Percentiles rank a stretch among this genome's conserved stretches.
Conservation (phyloP, 2,113 vertebrate genomes). For the Baryphthengus martii region DNA sequence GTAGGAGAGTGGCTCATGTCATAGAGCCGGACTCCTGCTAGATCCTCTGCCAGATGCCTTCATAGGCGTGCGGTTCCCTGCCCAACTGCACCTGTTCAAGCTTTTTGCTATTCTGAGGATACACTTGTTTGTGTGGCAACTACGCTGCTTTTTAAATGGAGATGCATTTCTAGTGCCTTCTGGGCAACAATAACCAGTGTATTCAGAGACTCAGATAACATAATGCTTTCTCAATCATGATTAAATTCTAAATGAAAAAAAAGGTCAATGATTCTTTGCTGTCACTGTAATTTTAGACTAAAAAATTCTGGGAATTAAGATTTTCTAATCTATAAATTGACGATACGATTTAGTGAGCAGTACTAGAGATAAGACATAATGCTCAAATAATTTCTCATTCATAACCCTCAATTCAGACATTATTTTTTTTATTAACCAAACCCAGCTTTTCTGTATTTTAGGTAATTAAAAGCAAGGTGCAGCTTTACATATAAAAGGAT, state of each 20-base stretch:
- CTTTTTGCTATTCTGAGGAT: conserved; percentile 20
- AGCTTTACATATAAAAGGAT: neutral
- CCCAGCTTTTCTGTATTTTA: neutral
- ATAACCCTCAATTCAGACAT: conserved; percentile 17
- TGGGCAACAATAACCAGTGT: neutral
- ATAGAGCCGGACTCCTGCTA: neutral
- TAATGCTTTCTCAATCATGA: neutral
- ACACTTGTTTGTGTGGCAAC: neutral
- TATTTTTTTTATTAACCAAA: conserved; percentile 41
- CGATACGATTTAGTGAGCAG: neutral
- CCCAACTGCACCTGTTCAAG: conserved; percentile 16
- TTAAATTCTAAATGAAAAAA: neutral
- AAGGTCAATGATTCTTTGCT: neutral
- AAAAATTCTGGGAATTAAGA: neutral
- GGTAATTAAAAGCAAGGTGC: conserved; percentile 46
- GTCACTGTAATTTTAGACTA: neutral
- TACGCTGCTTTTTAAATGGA: neutral
- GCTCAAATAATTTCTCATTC: neutral
- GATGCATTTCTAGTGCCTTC: neutral
- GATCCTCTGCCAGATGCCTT: neutral
- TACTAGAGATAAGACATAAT: neutral
- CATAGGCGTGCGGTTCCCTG: neutral
- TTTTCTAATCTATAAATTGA: neutral
- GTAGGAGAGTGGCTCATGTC: neutral
- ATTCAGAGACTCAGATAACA: neutral